Conservation (phyloP, 2,113 vertebrate genomes). For the Antigone vipio region DNA sequence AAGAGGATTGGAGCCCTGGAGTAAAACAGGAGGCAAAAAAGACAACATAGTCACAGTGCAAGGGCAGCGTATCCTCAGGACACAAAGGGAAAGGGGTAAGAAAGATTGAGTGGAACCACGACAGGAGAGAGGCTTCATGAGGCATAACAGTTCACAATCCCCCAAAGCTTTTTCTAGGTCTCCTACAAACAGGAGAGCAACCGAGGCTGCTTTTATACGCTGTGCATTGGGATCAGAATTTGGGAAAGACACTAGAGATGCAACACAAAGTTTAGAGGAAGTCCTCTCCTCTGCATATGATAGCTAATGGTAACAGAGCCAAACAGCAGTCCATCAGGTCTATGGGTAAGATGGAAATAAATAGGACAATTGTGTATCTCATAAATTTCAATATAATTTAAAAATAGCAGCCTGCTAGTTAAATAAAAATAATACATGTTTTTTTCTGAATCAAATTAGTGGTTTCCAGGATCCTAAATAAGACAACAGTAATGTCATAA, state of each 20-base stretch:
- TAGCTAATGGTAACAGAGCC: background rate
- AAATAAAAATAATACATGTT: background rate
- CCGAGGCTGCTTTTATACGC: background rate
- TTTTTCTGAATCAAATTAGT: background rate
- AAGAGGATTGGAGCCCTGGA: background rate
- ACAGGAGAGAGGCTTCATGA: background rate
- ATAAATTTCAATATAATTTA: background rate
- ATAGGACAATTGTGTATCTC: background rate
- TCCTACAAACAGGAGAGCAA: background rate
- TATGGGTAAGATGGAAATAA: background rate
- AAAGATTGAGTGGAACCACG: background rate
- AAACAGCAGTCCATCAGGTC: background rate
- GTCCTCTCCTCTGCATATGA: background rate
- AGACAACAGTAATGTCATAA: background rate
- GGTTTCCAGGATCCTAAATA: background rate
- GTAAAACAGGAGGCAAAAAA: background rate
- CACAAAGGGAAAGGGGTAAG: background rate
- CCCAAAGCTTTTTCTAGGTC: background rate
- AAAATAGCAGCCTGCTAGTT: background rate
- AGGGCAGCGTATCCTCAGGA: background rate
- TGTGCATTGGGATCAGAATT: background rate
- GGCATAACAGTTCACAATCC: background rate
- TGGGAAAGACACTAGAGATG: background rate
- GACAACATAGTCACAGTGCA: background rate
- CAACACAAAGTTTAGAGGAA: background rate